Percentiles rank a stretch among this genome's conserved stretches.
phyloP scores from a whole-genome alignment of 92 coral and sea anemone species.

The Anthopleura xanthogrammica region DNA sequence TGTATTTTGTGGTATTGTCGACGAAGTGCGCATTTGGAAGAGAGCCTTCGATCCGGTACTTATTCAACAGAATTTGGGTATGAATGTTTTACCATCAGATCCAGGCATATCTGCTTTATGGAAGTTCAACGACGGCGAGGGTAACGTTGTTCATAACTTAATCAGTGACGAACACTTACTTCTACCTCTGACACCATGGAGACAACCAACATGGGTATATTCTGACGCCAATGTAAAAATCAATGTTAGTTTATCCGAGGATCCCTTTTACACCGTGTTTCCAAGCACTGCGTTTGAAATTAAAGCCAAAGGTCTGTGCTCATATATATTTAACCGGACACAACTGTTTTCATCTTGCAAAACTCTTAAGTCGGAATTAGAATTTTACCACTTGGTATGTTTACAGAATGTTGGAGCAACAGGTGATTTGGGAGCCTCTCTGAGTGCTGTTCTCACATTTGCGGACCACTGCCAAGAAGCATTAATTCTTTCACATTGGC shows the following conservation, averaged over 20 bases:
- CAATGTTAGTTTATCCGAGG: slow-evolving; percentile 64
- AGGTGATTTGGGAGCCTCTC: slow-evolving; percentile 51
- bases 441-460: slow-evolving; percentile 71
- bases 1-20: slow-evolving; percentile 78
- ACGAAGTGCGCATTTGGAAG: slow-evolving; percentile 92
- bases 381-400: slow-evolving; percentile 79
- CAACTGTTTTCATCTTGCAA: slow-evolving; percentile 53
- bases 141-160: slow-evolving; percentile 58
- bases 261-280: slow-evolving; percentile 52
- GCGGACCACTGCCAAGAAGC: slow-evolving; percentile 88
- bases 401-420: slow-evolving; percentile 69
- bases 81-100: slow-evolving; percentile 83
- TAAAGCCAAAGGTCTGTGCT: slow-evolving; percentile 57
- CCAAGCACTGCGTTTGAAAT: slow-evolving; percentile 39
- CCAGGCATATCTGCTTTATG: slow-evolving; percentile 83
- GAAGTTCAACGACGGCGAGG: slow-evolving; percentile 94
- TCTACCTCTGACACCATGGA: slow-evolving; percentile 86
- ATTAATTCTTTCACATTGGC: slow-evolving; percentile 71
- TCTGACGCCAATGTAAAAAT: slow-evolving; percentile 83
- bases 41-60: slow-evolving; percentile 88
- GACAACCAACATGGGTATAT: slow-evolving; percentile 81
- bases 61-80: slow-evolving; percentile 84
- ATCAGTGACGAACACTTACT: slow-evolving; percentile 75
- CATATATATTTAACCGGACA: slow-evolving; percentile 57
- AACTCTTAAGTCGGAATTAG: slow-evolving; percentile 64